Conservation (phyloP, 2,113 vertebrate species). For the Cebus imitator region DNA sequence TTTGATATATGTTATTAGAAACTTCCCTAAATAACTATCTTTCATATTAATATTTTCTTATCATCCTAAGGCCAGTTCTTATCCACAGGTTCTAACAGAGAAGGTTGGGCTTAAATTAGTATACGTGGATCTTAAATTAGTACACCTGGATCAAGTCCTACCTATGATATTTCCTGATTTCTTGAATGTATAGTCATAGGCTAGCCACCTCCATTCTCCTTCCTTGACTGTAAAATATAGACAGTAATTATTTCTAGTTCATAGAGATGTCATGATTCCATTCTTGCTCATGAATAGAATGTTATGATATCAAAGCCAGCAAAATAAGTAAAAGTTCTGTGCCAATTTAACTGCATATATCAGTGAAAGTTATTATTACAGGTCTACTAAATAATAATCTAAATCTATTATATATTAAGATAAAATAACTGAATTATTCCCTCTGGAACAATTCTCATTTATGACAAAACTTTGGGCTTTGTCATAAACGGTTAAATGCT, state of each 20-base stretch:
- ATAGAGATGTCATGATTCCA: neutral
- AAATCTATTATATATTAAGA: constrained; percentile 15
- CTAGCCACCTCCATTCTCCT: neutral
- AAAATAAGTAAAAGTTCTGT: neutral
- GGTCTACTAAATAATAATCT: neutral
- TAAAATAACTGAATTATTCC: neutral
- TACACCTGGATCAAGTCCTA: neutral
- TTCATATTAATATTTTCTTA: neutral
- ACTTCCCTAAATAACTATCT: neutral
- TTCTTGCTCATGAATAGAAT: no score
- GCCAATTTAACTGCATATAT: neutral
- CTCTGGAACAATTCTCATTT: neutral
- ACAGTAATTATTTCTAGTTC: neutral
- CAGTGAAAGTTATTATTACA: neutral
- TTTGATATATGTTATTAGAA: neutral
- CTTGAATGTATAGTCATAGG: no score
- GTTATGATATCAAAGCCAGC: neutral
- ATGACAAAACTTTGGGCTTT: neutral
- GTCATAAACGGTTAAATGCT: neutral
- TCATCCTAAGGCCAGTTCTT: neutral
- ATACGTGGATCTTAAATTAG: neutral
- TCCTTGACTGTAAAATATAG: neutral
- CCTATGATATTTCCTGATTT: neutral
- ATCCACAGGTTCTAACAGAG: neutral
- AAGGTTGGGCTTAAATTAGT: neutral